A percentile compares a stretch with the other conserved stretches of the same genome.
These are phyloP conservation scores for Amblyornis subalaris DNA, from an alignment of 2,113 vertebrate species.

Conservation along the genomic window DNA sequence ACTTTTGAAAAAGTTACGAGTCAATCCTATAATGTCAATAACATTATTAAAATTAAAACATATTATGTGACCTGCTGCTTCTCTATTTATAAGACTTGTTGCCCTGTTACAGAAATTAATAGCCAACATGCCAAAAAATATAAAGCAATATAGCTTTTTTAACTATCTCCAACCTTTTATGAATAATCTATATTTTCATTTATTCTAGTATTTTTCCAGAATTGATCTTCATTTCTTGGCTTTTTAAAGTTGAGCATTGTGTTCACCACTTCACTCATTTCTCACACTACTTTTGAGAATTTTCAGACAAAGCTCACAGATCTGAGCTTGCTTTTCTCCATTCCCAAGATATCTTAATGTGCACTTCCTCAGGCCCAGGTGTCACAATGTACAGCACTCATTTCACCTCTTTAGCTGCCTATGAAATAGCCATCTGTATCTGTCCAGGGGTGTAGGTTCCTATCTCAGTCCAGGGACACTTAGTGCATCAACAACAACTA, in stretches of 20 bases:
- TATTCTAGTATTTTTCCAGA: not conserved
- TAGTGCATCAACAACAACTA: not conserved
- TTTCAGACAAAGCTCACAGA: not conserved
- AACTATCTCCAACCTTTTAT: not conserved
- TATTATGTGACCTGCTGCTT: not conserved
- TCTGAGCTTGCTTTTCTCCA: not conserved
- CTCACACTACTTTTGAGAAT: not conserved
- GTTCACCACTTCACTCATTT: not conserved
- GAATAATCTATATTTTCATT: not conserved
- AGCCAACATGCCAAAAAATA: not conserved
- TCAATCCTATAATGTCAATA: not conserved
- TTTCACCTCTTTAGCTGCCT: not conserved
- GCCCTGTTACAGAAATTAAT: not conserved
- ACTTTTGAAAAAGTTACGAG: not conserved
- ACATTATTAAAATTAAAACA: not conserved
- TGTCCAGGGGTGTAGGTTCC: not conserved
- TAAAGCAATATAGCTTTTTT: not conserved
- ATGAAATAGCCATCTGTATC: not conserved
- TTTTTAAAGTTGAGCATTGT: not conserved
- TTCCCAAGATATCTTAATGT: not conserved
- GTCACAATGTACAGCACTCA: not conserved
- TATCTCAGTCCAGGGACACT: not conserved
- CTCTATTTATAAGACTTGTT: not conserved
- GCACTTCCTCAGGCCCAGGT: not conserved
- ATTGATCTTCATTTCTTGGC: not conserved